phyloP scores from a whole-genome alignment of 1,140 invertebrate genomes.

The Carposina sasakii region DNA sequence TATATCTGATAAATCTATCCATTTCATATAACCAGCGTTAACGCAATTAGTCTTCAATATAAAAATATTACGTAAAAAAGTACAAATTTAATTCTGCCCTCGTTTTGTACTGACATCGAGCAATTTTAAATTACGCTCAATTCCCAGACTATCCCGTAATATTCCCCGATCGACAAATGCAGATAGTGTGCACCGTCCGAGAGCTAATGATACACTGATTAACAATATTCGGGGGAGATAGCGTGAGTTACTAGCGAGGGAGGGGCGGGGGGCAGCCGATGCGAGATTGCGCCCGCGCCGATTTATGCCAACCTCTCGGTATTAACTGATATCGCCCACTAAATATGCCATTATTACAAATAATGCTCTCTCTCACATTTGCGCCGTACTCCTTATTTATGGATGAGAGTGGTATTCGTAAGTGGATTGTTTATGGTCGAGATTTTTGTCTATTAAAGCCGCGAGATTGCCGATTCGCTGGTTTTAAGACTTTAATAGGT shows the following conservation, averaged over 20 bases:
- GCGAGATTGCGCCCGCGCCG: slow-evolving; percentile 54
- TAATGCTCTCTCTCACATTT: slow-evolving; percentile 48
- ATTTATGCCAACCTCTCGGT: slow-evolving; percentile 60
- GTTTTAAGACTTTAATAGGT: too few relatives aligned
- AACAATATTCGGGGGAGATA: slow-evolving; percentile 69
- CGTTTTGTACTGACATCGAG: too few relatives aligned
- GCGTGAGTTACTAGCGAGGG: slow-evolving; percentile 59
- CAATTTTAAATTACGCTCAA: too few relatives aligned
- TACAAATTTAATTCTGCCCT: too few relatives aligned
- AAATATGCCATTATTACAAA: slow-evolving; percentile 69
- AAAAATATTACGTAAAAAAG: too few relatives aligned
- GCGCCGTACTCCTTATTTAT: slow-evolving; percentile 50
- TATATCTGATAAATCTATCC: too few relatives aligned
- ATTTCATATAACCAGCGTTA: too few relatives aligned
- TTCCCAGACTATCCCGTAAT: too few relatives aligned
- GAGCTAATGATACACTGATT: slow-evolving; percentile 68
- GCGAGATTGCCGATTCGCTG: too few relatives aligned
- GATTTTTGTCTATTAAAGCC: slow-evolving; percentile 2
- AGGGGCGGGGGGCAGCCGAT: slow-evolving; percentile 39
- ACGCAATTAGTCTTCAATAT: too few relatives aligned
- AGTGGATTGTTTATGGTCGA: slow-evolving; percentile 9
- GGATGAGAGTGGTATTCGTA: slow-evolving; percentile 49
- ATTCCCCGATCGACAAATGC: too few relatives aligned
- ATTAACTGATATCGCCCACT: slow-evolving; percentile 65
- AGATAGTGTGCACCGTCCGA: slow-evolving; percentile 32